Percentiles rank a stretch among this genome's conserved stretches.
These are phyloP conservation scores for Brevipalpus yothersi DNA, from an alignment of 1,140 invertebrate species.

Conservation along the genomic window DNA sequence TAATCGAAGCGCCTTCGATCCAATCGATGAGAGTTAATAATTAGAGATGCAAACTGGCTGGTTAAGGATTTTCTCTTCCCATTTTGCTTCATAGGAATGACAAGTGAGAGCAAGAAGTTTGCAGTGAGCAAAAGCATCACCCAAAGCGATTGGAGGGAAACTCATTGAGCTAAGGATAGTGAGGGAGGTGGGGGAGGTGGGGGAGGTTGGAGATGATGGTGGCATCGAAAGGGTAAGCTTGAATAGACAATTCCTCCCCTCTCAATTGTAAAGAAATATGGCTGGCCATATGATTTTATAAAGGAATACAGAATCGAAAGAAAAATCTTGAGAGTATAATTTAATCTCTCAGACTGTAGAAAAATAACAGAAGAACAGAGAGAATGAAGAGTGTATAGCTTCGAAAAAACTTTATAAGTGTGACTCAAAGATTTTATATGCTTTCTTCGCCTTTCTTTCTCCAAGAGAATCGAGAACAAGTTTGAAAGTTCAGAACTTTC, in stretches of 20 bases:
- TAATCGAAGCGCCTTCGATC: background rate
- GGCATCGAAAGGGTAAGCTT: background rate
- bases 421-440: too few relatives aligned
- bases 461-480: too few relatives aligned
- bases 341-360: background rate
- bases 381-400: background rate
- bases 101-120: too few relatives aligned
- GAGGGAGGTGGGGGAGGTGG: background rate
- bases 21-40: background rate
- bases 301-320: background rate
- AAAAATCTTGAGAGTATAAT: background rate
- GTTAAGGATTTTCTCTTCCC: background rate
- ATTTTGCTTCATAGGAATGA: too few relatives aligned
- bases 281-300: background rate
- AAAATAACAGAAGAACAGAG: background rate
- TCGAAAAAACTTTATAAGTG: too few relatives aligned
- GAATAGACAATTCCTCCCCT: too few relatives aligned
- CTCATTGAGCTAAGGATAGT: background rate
- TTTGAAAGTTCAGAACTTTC: too few relatives aligned
- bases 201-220: background rate
- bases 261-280: background rate
- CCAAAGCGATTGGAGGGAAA: background rate
- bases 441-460: too few relatives aligned
- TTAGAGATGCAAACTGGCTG: background rate
- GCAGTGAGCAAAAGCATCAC: background rate